Conservation (phyloP, 2,113 vertebrate genomes). For the Helogale parvula region DNA sequence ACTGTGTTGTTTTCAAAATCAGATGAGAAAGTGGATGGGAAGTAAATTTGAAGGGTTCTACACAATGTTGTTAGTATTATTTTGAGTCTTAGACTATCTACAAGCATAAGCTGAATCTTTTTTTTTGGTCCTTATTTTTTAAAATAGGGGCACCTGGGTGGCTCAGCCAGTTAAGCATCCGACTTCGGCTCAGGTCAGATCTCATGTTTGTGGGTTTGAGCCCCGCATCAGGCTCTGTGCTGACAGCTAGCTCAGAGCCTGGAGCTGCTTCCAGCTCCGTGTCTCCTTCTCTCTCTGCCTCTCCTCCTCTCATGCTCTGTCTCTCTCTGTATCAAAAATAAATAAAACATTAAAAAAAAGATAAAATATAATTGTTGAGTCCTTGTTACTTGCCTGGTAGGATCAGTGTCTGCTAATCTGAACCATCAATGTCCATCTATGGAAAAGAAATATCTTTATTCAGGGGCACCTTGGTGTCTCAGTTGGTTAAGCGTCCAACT, state of each 20-base stretch:
- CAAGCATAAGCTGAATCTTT: neutral
- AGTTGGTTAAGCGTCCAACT: no score
- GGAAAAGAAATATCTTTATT: conserved; percentile 33
- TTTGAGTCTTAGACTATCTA: neutral
- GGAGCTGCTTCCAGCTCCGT: no score
- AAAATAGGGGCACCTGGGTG: no score
- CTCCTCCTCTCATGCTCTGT: no score
- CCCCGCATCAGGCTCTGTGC: no score
- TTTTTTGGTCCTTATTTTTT: neutral
- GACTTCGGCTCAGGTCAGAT: no score
- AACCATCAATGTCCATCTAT: neutral
- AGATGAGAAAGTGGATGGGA: neutral
- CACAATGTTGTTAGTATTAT: neutral
- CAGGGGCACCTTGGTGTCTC: neutral
- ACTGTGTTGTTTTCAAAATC: neutral
- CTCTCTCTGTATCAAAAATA: no score
- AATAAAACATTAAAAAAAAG: no score
- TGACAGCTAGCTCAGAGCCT: no score
- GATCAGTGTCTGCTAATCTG: neutral
- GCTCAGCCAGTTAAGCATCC: no score
- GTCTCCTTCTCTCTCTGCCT: no score
- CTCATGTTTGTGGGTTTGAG: no score
- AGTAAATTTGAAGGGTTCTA: neutral
- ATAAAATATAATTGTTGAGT: neutral
- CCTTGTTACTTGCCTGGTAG: neutral